Evolutionary conservation across 1,140 invertebrate species (phyloP).

Genomic region (Aphis gossypii): DNA sequence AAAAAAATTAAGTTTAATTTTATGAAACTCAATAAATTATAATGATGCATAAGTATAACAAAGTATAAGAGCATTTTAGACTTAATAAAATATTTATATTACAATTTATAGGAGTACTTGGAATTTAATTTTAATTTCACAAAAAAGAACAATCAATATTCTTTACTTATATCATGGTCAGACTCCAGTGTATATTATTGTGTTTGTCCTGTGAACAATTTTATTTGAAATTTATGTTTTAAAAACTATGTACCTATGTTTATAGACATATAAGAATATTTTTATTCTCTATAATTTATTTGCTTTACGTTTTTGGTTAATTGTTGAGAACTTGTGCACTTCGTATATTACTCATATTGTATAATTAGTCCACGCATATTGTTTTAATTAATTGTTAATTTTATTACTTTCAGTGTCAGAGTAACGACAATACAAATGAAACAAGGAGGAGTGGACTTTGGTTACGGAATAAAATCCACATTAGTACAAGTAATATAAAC

Average conservation of each 20-base stretch:
- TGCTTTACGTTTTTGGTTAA: background rate
- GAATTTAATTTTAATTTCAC: too few relatives aligned
- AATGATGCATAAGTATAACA: background rate
- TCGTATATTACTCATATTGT: background rate
- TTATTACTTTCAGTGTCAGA: conserved; percentile 35
- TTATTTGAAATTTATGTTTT: too few relatives aligned
- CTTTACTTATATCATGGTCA: too few relatives aligned
- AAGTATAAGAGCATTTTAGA: background rate
- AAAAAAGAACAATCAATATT: too few relatives aligned
- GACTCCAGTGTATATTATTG: too few relatives aligned
- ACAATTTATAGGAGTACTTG: too few relatives aligned
- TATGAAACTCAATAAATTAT: too few relatives aligned
- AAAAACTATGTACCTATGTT: too few relatives aligned
- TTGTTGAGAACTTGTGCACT: background rate
- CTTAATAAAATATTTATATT: too few relatives aligned
- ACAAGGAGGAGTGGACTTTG: background rate
- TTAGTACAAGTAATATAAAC: conserved; percentile 42
- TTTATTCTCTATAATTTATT: background rate
- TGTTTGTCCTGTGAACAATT: too few relatives aligned
- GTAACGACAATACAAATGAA: conserved; percentile 30
- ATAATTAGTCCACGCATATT: background rate
- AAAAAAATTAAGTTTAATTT: background rate
- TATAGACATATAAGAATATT: too few relatives aligned
- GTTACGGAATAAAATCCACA: conserved; percentile 49
- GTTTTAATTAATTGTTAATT: background rate